These are phyloP conservation scores for Theretra japonica DNA, from an alignment of 2,888 invertebrate species.

Conservation along the genomic window DNA sequence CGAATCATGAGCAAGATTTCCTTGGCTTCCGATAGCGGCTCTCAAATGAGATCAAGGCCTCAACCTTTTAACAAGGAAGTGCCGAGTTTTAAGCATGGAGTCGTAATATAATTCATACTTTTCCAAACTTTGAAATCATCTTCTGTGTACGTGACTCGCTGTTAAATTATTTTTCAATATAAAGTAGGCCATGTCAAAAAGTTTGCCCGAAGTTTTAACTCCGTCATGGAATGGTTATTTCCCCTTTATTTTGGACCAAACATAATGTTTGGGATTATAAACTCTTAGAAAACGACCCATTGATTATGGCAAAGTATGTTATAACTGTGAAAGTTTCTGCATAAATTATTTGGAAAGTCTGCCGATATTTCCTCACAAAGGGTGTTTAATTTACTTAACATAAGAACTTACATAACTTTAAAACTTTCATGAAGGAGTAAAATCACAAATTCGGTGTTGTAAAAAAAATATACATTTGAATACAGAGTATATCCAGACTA, in stretches of 20 bases:
- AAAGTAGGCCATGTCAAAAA: constrained; percentile 7
- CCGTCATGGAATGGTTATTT: not conserved
- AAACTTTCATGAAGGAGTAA: too few relatives aligned
- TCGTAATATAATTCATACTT: constrained; percentile 12
- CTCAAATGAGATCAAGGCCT: not conserved
- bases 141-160: constrained; percentile 28
- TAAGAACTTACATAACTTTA: too few relatives aligned
- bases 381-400: too few relatives aligned
- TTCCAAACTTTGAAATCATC: not conserved
- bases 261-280: not conserved
- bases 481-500: too few relatives aligned
- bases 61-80: not conserved
- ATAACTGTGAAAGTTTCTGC: not conserved
- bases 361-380: too few relatives aligned
- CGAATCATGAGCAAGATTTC: not conserved
- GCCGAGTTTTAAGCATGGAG: not conserved
- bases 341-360: too few relatives aligned
- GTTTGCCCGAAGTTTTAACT: not conserved
- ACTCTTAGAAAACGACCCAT: not conserved
- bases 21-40: not conserved
- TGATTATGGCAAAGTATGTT: not conserved
- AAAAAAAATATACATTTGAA: too few relatives aligned
- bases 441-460: too few relatives aligned
- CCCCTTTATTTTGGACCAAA: not conserved
- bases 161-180: constrained; percentile 28